These are phyloP conservation scores for Thalassophryne amazonica DNA, from an alignment of 2,797 vertebrate species.

Conservation along the genomic window DNA sequence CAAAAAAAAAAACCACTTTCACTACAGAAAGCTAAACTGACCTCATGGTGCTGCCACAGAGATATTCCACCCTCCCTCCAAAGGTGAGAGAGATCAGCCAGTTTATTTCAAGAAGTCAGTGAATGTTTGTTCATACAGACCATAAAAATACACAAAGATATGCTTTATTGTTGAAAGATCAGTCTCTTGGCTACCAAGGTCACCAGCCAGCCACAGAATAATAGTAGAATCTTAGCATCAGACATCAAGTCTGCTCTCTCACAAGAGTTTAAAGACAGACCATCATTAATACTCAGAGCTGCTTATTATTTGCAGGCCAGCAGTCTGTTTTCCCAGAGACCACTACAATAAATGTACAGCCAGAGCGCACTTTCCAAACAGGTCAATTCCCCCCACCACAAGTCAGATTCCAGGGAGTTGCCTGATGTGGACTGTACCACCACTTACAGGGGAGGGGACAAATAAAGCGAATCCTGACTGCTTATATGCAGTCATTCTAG, in stretches of 20 bases:
- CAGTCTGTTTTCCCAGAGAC: not conserved
- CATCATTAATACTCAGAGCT: constrained; percentile 72
- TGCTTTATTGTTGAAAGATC: constrained; percentile 47
- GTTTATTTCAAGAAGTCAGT: too few species aligned
- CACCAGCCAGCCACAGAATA: not conserved
- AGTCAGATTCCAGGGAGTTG: too few species aligned
- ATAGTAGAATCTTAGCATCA: constrained; percentile 8
- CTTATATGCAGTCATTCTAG: too few species aligned
- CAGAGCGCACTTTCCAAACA: not conserved
- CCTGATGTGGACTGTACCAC: too few species aligned
- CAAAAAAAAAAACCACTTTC: too few species aligned
- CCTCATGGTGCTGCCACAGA: too few species aligned
- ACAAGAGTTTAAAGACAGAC: constrained; percentile 75
- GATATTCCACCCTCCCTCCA: not conserved
- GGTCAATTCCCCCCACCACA: not conserved
- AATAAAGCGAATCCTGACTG: too few species aligned
- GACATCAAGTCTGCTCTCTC: constrained; percentile 67
- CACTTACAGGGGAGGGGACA: too few species aligned
- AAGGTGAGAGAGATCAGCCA: too few species aligned
- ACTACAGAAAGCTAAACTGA: too few species aligned
- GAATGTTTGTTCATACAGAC: not conserved
- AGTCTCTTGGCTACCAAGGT: constrained; percentile 1
- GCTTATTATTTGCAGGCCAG: constrained; percentile 1
- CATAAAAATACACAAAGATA: not conserved
- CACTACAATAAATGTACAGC: not conserved